phyloP scores from a whole-genome alignment of 2,888 invertebrate species.

The Oxytorus armatus region DNA sequence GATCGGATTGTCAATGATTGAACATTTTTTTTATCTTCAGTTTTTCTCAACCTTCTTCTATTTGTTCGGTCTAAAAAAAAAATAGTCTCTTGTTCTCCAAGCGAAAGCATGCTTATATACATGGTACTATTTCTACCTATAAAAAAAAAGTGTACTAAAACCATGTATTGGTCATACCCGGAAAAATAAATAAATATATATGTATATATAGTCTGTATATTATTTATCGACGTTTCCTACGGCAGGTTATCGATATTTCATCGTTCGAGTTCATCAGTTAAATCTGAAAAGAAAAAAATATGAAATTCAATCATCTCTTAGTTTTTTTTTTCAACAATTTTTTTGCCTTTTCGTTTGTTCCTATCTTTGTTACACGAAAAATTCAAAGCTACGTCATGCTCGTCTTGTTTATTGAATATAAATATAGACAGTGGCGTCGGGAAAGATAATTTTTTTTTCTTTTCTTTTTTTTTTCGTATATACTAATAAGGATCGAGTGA shows the following conservation, averaged over 20 bases:
- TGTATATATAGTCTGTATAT: background rate
- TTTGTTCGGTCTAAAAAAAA: conserved; percentile 19
- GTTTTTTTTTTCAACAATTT: background rate
- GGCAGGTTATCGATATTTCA: background rate
- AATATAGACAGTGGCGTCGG: background rate
- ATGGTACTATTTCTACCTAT: conserved; percentile 58
- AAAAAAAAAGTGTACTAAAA: conserved; percentile 40
- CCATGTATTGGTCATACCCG: conserved; percentile 17
- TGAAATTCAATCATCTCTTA: background rate
- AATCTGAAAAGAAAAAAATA: conserved; percentile 29
- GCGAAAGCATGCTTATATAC: conserved; percentile 63
- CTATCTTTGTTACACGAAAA: background rate
- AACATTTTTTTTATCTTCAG: background rate
- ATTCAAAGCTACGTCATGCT: background rate
- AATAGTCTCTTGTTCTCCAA: conserved; percentile 42
- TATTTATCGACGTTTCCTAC: background rate
- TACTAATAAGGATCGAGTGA: conserved; percentile 74
- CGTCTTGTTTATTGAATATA: background rate
- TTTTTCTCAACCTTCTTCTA: conserved; percentile 1
- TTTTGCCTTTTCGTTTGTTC: background rate
- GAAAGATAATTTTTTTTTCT: background rate
- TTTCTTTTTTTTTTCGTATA: conserved; percentile 2
- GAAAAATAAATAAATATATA: conserved; percentile 23
- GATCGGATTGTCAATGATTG: conserved; percentile 3
- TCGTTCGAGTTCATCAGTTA: background rate